Evolutionary conservation across 2,797 vertebrate species (phyloP).

Genomic region (Ficedula albicollis): DNA sequence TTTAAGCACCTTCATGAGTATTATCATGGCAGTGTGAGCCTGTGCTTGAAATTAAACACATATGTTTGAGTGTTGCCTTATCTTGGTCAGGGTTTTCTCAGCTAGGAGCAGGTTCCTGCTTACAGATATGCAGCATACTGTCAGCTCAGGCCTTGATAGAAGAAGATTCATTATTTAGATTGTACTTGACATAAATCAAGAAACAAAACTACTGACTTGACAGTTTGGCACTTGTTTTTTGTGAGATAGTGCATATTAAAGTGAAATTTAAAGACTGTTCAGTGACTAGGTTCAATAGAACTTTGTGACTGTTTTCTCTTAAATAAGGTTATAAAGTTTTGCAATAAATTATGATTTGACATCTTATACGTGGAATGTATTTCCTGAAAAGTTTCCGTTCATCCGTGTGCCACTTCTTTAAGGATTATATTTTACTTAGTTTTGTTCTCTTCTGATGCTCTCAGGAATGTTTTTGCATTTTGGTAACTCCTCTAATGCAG

Average conservation of each 20-base stretch:
- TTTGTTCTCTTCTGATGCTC: neutral
- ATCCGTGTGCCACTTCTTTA: neutral
- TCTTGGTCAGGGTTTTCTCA: neutral
- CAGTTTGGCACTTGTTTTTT: neutral
- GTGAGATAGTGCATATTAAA: neutral
- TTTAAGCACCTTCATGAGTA: neutral
- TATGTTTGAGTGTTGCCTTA: neutral
- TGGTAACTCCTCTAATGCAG: neutral
- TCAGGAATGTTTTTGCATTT: neutral
- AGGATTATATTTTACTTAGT: neutral
- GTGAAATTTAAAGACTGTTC: neutral
- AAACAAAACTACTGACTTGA: neutral
- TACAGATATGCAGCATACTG: neutral
- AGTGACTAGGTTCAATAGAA: neutral
- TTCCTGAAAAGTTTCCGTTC: neutral
- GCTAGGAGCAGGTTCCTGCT: neutral
- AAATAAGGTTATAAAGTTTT: neutral
- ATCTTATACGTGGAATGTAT: neutral
- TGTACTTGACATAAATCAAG: neutral
- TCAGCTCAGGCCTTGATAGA: neutral
- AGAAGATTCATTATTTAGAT: neutral
- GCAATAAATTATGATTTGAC: neutral
- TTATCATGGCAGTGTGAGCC: neutral
- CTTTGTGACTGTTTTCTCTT: neutral
- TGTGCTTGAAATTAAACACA: accelerated